phyloP scores from a whole-genome alignment of 2,888 invertebrate genomes.

The Yponomeuta malinellus region DNA sequence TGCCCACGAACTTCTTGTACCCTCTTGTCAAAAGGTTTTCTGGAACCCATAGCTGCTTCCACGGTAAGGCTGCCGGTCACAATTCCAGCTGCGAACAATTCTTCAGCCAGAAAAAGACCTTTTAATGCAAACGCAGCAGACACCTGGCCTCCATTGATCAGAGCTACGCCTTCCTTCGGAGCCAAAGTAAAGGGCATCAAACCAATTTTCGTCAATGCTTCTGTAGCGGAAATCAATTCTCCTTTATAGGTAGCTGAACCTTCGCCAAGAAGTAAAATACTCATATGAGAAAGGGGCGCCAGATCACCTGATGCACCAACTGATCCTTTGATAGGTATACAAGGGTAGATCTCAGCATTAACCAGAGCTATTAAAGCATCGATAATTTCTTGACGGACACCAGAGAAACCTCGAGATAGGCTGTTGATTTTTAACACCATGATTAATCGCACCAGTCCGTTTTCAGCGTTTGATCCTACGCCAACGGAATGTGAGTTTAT shows the following conservation, averaged over 20 bases:
- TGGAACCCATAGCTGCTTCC: slow-evolving; percentile 2
- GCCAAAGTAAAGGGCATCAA: background rate
- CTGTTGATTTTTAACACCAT: slow-evolving; percentile 15
- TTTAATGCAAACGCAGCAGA: slow-evolving; percentile 16
- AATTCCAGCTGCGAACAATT: background rate
- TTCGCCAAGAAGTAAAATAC: slow-evolving; percentile 13
- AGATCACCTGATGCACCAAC: slow-evolving; percentile 18
- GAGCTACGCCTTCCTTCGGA: slow-evolving; percentile 14
- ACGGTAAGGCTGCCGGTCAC: background rate
- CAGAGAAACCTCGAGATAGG: slow-evolving; percentile 13
- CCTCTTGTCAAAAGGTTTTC: background rate
- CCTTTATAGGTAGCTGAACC: slow-evolving; percentile 12
- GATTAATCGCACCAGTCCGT: slow-evolving; percentile 6
- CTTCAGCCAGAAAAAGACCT: slow-evolving; percentile 12
- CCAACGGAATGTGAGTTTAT: slow-evolving; percentile 15
- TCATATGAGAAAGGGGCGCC: slow-evolving; percentile 16
- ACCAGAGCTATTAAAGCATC: slow-evolving; percentile 11
- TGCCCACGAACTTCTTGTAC: background rate
- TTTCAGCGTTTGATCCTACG: background rate
- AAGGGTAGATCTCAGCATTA: slow-evolving; percentile 15
- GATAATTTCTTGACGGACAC: slow-evolving; percentile 4
- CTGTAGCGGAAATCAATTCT: background rate
- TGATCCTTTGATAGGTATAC: slow-evolving; percentile 16
- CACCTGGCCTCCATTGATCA: slow-evolving; percentile 16
- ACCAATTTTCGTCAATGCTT: background rate